Conservation (phyloP, 2,888 invertebrate species). For the Strigamia crassipes region DNA sequence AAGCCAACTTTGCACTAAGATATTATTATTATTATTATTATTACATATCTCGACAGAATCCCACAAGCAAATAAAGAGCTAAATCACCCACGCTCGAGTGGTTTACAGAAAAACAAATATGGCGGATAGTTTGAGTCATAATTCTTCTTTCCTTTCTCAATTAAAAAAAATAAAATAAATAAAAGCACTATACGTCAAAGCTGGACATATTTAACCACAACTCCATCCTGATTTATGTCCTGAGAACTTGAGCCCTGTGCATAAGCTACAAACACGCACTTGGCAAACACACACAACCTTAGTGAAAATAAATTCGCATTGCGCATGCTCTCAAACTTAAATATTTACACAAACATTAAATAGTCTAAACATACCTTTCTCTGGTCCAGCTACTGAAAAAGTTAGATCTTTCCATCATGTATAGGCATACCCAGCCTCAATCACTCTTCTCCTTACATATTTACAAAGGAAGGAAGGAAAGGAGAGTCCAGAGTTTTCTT, state of each 20-base stretch:
- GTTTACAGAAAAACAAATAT: no score
- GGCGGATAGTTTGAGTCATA: no score
- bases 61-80: no score
- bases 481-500: neutral
- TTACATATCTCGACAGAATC: no score
- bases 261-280: neutral
- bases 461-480: neutral
- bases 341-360: constrained; percentile 6
- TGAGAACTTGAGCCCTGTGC: neutral
- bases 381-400: neutral
- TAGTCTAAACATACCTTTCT: no score
- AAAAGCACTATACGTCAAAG: neutral
- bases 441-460: neutral
- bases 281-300: neutral
- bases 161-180: no score
- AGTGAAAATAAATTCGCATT: neutral
- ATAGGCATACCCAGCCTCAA: neutral
- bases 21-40: no score
- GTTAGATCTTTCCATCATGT: neutral
- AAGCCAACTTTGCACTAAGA: no score
- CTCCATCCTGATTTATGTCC: neutral
- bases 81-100: no score
- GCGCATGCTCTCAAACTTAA: neutral
- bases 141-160: no score
- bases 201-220: neutral